Base-by-base conservation (phyloP, 2,113 vertebrate species). In the Chaetodon trifascialis region DNA sequence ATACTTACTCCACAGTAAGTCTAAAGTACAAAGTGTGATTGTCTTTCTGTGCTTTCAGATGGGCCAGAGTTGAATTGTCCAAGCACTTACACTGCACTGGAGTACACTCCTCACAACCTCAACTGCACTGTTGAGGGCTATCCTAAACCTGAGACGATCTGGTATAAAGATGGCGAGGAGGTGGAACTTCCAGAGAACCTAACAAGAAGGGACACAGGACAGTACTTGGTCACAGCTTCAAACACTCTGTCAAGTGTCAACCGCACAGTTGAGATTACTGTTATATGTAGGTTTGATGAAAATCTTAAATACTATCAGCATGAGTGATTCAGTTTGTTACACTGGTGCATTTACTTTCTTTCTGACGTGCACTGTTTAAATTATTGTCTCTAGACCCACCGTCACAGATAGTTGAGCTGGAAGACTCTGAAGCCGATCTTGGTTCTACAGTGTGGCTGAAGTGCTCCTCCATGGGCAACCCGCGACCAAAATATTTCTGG, bases 401-500 rank as follows among this genome's bases (percentile, higher is more conserved):
- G 1, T 86, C 89, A 16, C 30, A 21, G 6, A 93, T 93, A 56
- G 15, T 58, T 17, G 91, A 90, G 68, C 91, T 94, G 7, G 87
- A 91, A 58, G 87, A 91, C 76, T n/a, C 80, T 16, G 84, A 86
- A 40, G 82, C 86, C 0, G 21, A 83, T 1, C 19, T 77, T 11
- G 91, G 89, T 23, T 86, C 74, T 10, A 4, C 3, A n/a, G 47
- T 84, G n/a, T 23, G 2, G 38, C 76, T 93, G 60, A 93, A 87
- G 62, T 94, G 93, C 72, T 82, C 82, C 23, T 89, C 88, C 34
- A 70, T 0, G 17, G 76, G 81, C 4, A 70, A 87, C 71, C 92
- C 93, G 11, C 65, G 38, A 19, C 91, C 90, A 5, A 16, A 21
- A 2, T 93, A 93, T 54, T 25, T 4, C 8, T 94, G 93, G 93